These are phyloP conservation scores for Tenthredo distinguenda DNA, from an alignment of 2,888 invertebrate species.

Conservation along the genomic window DNA sequence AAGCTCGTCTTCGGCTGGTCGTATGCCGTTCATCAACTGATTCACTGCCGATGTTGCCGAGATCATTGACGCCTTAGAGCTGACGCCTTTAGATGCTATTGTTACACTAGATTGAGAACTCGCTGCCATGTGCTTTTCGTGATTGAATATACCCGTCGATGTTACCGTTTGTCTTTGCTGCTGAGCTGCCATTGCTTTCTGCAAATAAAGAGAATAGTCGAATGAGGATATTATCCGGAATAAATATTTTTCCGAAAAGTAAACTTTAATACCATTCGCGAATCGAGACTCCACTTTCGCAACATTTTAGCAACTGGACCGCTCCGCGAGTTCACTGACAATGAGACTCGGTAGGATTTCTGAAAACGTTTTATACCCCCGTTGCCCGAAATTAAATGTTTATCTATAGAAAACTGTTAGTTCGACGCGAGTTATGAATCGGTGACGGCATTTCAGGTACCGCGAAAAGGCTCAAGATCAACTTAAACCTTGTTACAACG, in stretches of 20 bases:
- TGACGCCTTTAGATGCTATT: conserved; percentile 87
- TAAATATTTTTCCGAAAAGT: neutral
- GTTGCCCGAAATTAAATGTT: neutral
- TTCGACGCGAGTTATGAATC: neutral
- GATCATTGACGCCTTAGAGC: conserved; percentile 77
- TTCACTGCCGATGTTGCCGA: conserved; percentile 80
- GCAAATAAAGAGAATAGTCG: conserved; percentile 56
- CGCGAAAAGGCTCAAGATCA: conserved; percentile 32
- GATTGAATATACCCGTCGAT: conserved; percentile 88
- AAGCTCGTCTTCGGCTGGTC: conserved; percentile 86
- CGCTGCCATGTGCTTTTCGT: conserved; percentile 88
- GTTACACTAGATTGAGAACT: conserved; percentile 89
- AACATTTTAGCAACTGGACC: conserved; percentile 61
- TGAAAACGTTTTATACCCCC: neutral
- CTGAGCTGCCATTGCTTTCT: conserved; percentile 82
- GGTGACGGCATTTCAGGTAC: conserved; percentile 6
- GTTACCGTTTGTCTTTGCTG: conserved; percentile 91
- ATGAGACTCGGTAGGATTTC: neutral
- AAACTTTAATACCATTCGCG: conserved; percentile 66
- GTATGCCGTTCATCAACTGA: conserved; percentile 84
- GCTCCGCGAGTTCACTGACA: neutral
- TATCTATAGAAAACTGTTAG: neutral
- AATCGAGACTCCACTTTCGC: conserved; percentile 71
- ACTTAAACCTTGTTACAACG: neutral
- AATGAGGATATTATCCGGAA: neutral